phyloP scores from a whole-genome alignment of 2,797 vertebrate species.

The Muscicapa comitata region DNA sequence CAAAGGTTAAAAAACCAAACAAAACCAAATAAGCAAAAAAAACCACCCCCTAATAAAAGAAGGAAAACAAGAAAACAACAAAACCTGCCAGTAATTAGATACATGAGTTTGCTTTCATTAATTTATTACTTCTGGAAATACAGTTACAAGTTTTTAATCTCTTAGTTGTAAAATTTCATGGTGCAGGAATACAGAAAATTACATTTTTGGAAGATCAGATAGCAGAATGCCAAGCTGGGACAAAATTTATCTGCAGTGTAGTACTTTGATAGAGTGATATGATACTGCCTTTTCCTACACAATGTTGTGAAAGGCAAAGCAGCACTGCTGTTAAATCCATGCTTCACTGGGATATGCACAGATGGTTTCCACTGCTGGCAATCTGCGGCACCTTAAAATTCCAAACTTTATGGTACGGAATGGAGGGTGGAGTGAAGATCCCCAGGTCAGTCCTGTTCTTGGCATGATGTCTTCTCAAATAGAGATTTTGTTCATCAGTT shows the following conservation, averaged over 20 bases:
- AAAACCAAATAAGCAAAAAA: background rate
- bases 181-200: background rate
- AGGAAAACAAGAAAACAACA: background rate
- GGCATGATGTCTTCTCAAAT: background rate
- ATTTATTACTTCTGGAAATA: background rate
- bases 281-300: background rate
- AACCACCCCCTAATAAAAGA: accelerated
- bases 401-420: background rate
- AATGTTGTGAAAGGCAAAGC: background rate
- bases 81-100: background rate
- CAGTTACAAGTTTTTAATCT: background rate
- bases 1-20: background rate
- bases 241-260: slow-evolving; percentile 9
- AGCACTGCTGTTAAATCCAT: background rate
- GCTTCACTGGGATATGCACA: background rate
- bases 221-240: background rate
- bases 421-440: background rate
- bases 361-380: background rate
- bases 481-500: background rate
- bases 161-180: background rate
- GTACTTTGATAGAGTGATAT: background rate
- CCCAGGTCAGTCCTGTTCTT: background rate
- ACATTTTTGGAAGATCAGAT: background rate
- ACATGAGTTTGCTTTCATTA: background rate
- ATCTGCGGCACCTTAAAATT: background rate